Conservation (phyloP, 2,113 vertebrate genomes). For the Pseudopipra pipra region DNA sequence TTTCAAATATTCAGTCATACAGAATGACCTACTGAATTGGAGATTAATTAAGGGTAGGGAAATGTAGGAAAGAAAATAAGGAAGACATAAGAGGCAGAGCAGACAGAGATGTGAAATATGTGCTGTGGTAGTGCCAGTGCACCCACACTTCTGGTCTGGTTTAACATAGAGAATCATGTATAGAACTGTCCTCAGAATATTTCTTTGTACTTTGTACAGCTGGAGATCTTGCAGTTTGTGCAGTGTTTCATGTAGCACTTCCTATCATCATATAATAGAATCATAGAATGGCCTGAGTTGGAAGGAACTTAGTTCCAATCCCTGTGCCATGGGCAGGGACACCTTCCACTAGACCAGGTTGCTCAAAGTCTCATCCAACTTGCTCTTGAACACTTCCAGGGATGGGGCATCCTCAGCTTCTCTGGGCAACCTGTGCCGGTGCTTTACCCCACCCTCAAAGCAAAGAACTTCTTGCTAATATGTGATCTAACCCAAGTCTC, state of each 20-base stretch:
- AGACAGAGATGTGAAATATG: not conserved
- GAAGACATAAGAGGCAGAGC: not conserved
- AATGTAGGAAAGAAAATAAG: not conserved
- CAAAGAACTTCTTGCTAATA: not conserved
- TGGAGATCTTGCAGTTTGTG: not conserved
- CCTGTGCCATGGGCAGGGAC: not conserved
- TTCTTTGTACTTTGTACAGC: not conserved
- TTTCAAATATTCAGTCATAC: not conserved
- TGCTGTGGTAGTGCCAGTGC: not conserved
- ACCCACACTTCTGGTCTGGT: not conserved
- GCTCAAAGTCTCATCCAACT: fast-evolving
- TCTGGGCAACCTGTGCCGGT: fast-evolving
- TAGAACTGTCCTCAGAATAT: not conserved
- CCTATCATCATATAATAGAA: not conserved
- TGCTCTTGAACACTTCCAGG: not conserved
- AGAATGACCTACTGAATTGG: not conserved
- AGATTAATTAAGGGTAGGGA: not conserved
- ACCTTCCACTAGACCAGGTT: fast-evolving
- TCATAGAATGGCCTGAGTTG: not conserved
- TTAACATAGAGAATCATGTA: not conserved
- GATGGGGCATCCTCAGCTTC: not conserved
- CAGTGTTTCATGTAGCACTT: not conserved
- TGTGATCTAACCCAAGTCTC: not conserved
- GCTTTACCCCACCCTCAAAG: not conserved
- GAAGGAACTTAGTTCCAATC: not conserved